phyloP scores from a whole-genome alignment of 2,888 invertebrate species.

The Heteromyza rotundicornis region DNA sequence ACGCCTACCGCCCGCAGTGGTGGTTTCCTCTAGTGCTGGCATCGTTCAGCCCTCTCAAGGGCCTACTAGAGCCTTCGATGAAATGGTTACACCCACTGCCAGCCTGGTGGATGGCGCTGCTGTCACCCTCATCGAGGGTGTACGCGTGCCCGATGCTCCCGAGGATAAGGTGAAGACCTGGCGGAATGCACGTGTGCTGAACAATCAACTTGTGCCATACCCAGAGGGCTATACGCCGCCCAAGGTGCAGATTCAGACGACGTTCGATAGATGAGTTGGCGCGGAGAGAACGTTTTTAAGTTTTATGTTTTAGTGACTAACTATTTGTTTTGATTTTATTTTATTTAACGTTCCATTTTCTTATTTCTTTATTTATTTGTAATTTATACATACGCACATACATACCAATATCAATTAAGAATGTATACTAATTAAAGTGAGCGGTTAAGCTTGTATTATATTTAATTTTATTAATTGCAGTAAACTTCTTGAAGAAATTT shows the following conservation, averaged over 20 bases:
- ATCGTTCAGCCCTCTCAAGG: constrained; percentile 19
- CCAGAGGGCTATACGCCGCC: constrained; percentile 73
- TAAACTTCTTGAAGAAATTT: too few relatives aligned
- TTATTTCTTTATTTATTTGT: too few relatives aligned
- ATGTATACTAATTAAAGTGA: too few relatives aligned
- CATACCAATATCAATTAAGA: too few relatives aligned
- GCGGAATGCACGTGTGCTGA: constrained; percentile 88
- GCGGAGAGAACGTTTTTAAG: neutral
- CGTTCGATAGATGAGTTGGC: constrained; percentile 46
- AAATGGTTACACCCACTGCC: constrained; percentile 10
- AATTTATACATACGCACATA: too few relatives aligned
- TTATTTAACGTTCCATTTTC: neutral
- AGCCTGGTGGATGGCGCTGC: constrained; percentile 50
- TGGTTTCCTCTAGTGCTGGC: constrained; percentile 41
- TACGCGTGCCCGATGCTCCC: constrained; percentile 83
- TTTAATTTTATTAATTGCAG: too few relatives aligned
- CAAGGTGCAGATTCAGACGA: constrained; percentile 62
- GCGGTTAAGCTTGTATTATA: too few relatives aligned
- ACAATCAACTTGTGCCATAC: constrained; percentile 79
- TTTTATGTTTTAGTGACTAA: constrained; percentile 20
- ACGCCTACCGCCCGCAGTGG: constrained; percentile 27
- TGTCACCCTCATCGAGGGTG: constrained; percentile 72
- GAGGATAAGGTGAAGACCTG: constrained; percentile 79
- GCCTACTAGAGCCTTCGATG: constrained; percentile 18
- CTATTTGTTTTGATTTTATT: neutral